Conservation (phyloP, 2,113 vertebrate genomes). For the Chaenocephalus aceratus region DNA sequence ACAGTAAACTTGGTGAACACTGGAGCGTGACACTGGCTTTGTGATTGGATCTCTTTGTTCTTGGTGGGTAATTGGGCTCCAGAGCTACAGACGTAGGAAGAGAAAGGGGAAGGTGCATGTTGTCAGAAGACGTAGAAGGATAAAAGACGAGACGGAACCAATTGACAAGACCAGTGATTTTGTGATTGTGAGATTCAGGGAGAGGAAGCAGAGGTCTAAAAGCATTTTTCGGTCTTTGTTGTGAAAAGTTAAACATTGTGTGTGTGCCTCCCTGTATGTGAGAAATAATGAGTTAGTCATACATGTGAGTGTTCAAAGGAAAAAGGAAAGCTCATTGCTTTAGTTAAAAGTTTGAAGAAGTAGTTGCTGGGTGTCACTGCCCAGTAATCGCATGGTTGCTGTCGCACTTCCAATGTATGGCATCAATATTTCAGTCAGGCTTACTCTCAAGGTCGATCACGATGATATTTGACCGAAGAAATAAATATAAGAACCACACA, state of each 20-base stretch:
- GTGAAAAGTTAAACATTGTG: neutral
- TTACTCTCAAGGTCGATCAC: too few species aligned
- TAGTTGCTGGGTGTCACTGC: neutral
- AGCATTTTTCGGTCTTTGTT: neutral
- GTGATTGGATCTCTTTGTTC: constrained; percentile 75
- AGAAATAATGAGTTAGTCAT: too few species aligned
- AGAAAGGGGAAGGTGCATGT: constrained; percentile 53
- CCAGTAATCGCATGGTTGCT: constrained; percentile 8
- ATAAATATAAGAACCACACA: too few species aligned
- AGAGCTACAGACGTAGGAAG: constrained; percentile 53
- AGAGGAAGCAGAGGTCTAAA: constrained; percentile 15
- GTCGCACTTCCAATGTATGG: constrained; percentile 10
- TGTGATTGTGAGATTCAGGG: constrained; percentile 12
- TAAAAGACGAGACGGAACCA: constrained; percentile 42
- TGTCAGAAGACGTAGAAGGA: constrained; percentile 47
- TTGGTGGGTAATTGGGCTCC: constrained; percentile 78
- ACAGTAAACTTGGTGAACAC: constrained; percentile 51
- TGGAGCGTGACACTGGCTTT: constrained; percentile 66
- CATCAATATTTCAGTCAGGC: constrained; percentile 57
- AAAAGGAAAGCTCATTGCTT: neutral
- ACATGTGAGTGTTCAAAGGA: neutral
- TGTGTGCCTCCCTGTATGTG: too few species aligned
- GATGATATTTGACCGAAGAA: too few species aligned
- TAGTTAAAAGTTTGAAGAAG: constrained; percentile 35
- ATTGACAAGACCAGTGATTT: constrained; percentile 42